Base-by-base conservation (phyloP, 1,140 invertebrate genomes). In the Eueides isabella region DNA sequence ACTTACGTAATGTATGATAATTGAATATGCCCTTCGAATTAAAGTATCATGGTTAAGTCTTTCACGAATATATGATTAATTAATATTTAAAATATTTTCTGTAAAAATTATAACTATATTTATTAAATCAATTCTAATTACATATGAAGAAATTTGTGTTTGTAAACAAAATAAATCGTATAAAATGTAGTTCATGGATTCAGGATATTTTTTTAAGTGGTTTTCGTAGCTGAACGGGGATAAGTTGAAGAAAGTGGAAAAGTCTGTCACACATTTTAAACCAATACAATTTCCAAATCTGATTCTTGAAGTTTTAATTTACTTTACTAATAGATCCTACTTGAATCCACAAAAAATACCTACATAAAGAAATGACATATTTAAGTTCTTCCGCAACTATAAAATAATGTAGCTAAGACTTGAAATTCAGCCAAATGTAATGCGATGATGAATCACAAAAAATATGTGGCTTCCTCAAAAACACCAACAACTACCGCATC, bases 1-100 rank as follows among this genome's bases (percentile, higher is more conserved):
- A n/a, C 66, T 88, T 88, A 75, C 71, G 81, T 83, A 85, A 87
- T 69, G 66, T n/a, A 70, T 73, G 79, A 85, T 88, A 86, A 86
- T 73, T 76, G 64, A 71, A 63, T 78, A 44, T 69, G 79, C 80
- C 84, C 79, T 86, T 82, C 79, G 26, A 61, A 28, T 28, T 61
- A 61, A 29, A 29, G n/a, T 61, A 61, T 29, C 61, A 61, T 23
- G 23, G 28, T 28, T 61, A 61, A 61, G 61, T 61, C n/a, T 61
- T 61, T 61, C 41, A 61, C 26, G 14, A 14, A 61, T 16, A 61
- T 11, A 16, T 29, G 23, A 61, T 26, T 61, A 29, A 61, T 61
- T 29, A 16, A 4, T 28, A 6, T 29, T 61, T 1, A 44, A 19
- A 44, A 6, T 7, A 44, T 16, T 19, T 44, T 38, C 5, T 38